Conservation (phyloP, 2,113 vertebrate genomes). For the Calidris pugnax region DNA sequence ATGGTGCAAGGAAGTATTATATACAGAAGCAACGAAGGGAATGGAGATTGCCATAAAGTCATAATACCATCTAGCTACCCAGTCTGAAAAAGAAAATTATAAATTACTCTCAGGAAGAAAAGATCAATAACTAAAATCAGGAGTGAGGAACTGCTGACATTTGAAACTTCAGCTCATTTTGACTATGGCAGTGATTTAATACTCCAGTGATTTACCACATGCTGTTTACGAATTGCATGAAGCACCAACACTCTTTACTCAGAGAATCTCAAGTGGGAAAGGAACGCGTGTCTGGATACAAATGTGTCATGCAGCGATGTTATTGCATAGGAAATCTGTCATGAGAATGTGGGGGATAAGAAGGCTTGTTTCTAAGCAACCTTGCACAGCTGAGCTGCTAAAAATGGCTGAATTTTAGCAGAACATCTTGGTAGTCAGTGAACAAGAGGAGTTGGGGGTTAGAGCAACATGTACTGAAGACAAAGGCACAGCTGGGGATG, state of each 20-base stretch:
- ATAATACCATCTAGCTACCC: not conserved
- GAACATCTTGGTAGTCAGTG: not conserved
- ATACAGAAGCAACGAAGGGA: not conserved
- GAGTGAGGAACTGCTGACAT: not conserved
- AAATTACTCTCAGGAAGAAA: not conserved
- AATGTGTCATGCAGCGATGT: slow-evolving; percentile 55
- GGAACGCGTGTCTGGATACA: slow-evolving; percentile 13
- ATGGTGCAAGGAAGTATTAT: not conserved
- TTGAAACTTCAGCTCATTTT: slow-evolving; percentile 11
- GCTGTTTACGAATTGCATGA: not conserved
- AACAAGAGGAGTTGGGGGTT: not conserved
- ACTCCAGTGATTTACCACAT: slow-evolving; percentile 33
- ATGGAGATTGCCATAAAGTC: not conserved
- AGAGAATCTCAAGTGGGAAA: slow-evolving; percentile 50
- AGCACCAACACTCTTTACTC: slow-evolving; percentile 41
- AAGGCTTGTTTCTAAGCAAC: slow-evolving; percentile 69
- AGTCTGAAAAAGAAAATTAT: not conserved
- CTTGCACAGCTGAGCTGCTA: slow-evolving; percentile 48
- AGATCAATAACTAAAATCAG: not conserved
- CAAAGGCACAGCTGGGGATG: not conserved
- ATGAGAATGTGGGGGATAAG: slow-evolving; percentile 29
- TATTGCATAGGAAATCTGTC: slow-evolving; percentile 61
- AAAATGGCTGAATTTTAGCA: slow-evolving; percentile 46
- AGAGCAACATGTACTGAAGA: not conserved
- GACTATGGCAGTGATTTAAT: slow-evolving; percentile 22